phyloP scores from a whole-genome alignment of 2,797 vertebrate genomes.

The Melanotaenia maccullochi region DNA sequence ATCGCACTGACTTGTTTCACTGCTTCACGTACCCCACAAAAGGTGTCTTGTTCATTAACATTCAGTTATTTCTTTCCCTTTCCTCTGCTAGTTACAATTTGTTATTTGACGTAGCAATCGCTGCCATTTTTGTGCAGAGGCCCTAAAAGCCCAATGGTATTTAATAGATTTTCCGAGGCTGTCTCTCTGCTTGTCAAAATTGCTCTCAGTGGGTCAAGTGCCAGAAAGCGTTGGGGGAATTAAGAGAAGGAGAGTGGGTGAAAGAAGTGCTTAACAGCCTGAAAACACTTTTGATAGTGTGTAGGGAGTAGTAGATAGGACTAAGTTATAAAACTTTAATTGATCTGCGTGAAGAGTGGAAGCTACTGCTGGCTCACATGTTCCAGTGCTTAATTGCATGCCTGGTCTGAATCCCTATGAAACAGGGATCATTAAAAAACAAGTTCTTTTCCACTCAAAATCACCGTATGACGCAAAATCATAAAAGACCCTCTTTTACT shows the following conservation, averaged over 20 bases:
- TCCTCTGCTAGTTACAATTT: conserved; percentile 51
- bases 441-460: conserved; percentile 74
- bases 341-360: conserved; percentile 83
- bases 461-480: conserved; percentile 82
- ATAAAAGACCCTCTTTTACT: conserved; percentile 78
- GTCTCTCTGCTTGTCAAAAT: conserved; percentile 81
- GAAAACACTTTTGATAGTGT: conserved; percentile 84
- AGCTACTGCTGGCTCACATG: conserved; percentile 81
- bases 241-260: conserved; percentile 31
- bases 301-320: conserved; percentile 80
- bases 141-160: conserved; percentile 75
- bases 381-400: conserved; percentile 79
- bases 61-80: conserved; percentile 31
- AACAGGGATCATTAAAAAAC: conserved; percentile 83
- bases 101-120: conserved; percentile 65
- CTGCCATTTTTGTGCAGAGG: conserved; percentile 52
- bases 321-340: conserved; percentile 82
- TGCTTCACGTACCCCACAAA: conserved; percentile 52
- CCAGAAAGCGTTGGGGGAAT: conserved; percentile 61
- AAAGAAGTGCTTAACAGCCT: conserved; percentile 73
- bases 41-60: conserved; percentile 69
- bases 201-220: conserved; percentile 78
- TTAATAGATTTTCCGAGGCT: conserved; percentile 85
- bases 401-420: conserved; percentile 74
- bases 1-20: conserved; percentile 38